These are phyloP conservation scores for Maniola hyperantus DNA, from an alignment of 2,888 invertebrate species.

Conservation along the genomic window DNA sequence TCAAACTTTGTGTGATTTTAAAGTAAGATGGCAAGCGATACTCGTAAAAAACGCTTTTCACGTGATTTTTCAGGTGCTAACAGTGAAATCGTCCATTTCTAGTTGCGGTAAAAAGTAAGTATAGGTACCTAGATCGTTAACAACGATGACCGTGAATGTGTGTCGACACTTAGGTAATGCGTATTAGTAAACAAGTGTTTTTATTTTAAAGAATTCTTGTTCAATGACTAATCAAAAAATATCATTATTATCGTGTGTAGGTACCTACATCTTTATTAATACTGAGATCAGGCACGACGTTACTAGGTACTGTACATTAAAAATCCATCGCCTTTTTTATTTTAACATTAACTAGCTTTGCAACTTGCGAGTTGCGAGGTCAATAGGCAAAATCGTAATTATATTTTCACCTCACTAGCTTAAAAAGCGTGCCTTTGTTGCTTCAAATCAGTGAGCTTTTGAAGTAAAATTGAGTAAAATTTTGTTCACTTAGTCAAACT, in stretches of 20 bases:
- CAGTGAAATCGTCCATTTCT: no score
- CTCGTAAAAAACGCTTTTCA: no score
- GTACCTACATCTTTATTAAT: not conserved
- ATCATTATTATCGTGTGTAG: not conserved
- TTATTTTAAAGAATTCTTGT: not conserved
- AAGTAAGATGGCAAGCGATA: no score
- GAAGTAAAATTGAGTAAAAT: no score
- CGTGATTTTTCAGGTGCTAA: no score
- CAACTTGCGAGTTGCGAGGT: not conserved
- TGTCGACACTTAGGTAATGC: not conserved
- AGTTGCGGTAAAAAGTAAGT: no score
- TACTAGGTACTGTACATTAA: not conserved
- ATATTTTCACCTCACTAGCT: not conserved
- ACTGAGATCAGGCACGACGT: not conserved
- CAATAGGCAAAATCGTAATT: not conserved
- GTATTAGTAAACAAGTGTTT: not conserved
- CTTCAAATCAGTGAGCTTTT: no score
- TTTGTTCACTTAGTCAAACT: no score
- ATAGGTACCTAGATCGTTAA: no score
- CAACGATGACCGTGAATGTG: not conserved
- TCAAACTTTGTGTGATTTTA: no score
- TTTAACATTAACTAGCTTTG: slow-evolving; percentile 4
- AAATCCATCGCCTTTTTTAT: slow-evolving; percentile 4
- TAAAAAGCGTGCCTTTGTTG: no score
- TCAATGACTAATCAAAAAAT: not conserved